A percentile compares a stretch with the other conserved stretches of the same genome.
phyloP scores from a whole-genome alignment of 2,888 invertebrate species.

The Noctua comes region DNA sequence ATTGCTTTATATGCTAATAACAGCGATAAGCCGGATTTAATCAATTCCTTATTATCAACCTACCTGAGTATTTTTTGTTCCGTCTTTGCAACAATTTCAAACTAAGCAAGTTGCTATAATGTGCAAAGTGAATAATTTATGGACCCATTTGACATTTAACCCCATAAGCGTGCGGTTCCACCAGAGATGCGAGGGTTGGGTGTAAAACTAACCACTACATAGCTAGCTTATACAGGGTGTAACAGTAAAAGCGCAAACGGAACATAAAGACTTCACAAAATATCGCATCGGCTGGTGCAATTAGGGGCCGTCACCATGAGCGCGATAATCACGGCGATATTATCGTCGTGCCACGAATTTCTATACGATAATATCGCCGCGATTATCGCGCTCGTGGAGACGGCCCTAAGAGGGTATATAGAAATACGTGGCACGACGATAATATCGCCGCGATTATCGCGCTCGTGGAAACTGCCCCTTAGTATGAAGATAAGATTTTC shows the following conservation, averaged over 20 bases:
- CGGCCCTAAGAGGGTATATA: too few relatives aligned
- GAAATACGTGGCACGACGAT: too few relatives aligned
- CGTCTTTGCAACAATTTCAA: background rate
- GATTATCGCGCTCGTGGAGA: too few relatives aligned
- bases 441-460: too few relatives aligned
- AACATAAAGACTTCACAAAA: background rate
- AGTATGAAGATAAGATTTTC: too few relatives aligned
- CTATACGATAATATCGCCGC: too few relatives aligned
- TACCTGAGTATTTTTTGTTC: background rate
- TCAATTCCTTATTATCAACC: background rate
- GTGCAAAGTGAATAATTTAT: background rate
- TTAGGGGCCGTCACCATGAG: too few relatives aligned
- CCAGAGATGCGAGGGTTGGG: background rate
- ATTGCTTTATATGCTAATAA: slow-evolving; percentile 1
- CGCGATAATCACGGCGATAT: too few relatives aligned
- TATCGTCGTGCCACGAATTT: too few relatives aligned
- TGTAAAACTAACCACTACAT: background rate
- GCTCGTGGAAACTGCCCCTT: too few relatives aligned
- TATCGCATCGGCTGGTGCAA: background rate
- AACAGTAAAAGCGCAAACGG: background rate
- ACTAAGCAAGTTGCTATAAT: background rate
- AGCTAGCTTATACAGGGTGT: background rate
- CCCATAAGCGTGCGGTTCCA: background rate
- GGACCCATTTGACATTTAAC: background rate
- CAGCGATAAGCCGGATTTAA: background rate